Evolutionary conservation across 2,888 invertebrate species (phyloP), one percentile per base, ranked within the genome.

Genomic region (Lasioglossum vierecki): DNA sequence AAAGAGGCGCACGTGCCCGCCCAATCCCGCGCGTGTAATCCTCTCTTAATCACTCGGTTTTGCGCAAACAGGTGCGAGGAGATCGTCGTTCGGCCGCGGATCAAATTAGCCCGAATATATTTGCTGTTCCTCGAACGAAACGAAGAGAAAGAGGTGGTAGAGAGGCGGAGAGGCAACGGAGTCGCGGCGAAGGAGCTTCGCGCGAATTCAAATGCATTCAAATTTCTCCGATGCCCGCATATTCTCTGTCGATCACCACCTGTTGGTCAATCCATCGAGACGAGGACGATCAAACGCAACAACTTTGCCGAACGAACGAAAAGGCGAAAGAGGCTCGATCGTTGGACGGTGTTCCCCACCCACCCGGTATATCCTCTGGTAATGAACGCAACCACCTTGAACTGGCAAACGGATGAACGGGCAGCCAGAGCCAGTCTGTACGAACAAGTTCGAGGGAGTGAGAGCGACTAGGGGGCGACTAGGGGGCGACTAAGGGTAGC

Each of bases 341-440:
- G 22, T 35, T 39, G 35, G 22, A 22, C 35, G 1, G 30, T 30
- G 35, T 66, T 63, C 66, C 66, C 66, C 66, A 66, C 66, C 70
- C 80, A 85, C 83, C 75, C 76, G 35, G 66, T 66, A 66, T 66
- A 66, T 66, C 22, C 35, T 83, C 87, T 91, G 92, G 91, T 94
- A 94, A 94, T 93, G 94, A 94, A 93, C 92, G 93, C 93, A 93
- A 92, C 94, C 94, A 94, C 94, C 94, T 94, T 94, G 94, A 94
- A 94, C 93, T 92, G 94, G 93, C 93, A 93, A 94, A 93, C 93
- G 93, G 94, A 92, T 93, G 94, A 93, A 92, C 93, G 91, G 89
- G 88, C 90, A 91, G 85, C 88, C 89, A 87, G 90, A 91, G 85
- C 88, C 89, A 87, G 90, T 82, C 87, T 87, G 88, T 81, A 85